Percentiles rank a stretch among this genome's conserved stretches.
Conservation (phyloP, 2,888 invertebrate genomes). For the Xylocampa areola region DNA sequence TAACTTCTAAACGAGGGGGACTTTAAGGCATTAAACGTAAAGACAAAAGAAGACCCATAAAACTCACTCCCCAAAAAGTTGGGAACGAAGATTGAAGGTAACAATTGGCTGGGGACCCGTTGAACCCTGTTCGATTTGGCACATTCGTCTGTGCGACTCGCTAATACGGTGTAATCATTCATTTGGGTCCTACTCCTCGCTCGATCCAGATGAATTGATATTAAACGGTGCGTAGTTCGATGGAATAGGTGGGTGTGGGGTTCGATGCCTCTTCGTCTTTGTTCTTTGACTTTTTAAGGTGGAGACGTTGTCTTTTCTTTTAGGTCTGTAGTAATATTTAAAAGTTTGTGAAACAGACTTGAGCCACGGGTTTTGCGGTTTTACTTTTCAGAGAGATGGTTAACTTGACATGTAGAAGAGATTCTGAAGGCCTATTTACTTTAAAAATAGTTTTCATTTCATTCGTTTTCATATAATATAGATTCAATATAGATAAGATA, state of each 20-base stretch:
- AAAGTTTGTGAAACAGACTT: too few relatives aligned
- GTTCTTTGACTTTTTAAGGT: constrained; percentile 5
- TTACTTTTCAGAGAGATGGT: too few relatives aligned
- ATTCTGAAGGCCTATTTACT: too few relatives aligned
- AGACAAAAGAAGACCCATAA: constrained; percentile 60
- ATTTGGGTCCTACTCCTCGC: constrained; percentile 38
- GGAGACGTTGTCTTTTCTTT: neutral
- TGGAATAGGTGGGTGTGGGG: constrained; percentile 7
- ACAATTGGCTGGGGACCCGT: constrained; percentile 56
- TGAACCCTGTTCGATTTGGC: constrained; percentile 53
- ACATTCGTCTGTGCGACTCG: constrained; percentile 52
- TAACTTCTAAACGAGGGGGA: constrained; percentile 46
- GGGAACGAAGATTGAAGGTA: constrained; percentile 53
- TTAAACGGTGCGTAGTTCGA: constrained; percentile 45
- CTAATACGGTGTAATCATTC: constrained; percentile 58
- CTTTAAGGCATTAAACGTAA: constrained; percentile 41
- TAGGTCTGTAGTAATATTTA: too few relatives aligned
- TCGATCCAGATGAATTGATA: constrained; percentile 60
- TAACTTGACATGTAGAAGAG: too few relatives aligned
- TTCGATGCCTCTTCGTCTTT: neutral
- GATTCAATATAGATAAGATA: too few relatives aligned
- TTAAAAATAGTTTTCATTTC: too few relatives aligned
- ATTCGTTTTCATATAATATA: too few relatives aligned
- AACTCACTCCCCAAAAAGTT: constrained; percentile 49
- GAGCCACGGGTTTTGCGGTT: too few relatives aligned